Conservation (phyloP, 2,797 vertebrate genomes). For the Anas bernieri region DNA sequence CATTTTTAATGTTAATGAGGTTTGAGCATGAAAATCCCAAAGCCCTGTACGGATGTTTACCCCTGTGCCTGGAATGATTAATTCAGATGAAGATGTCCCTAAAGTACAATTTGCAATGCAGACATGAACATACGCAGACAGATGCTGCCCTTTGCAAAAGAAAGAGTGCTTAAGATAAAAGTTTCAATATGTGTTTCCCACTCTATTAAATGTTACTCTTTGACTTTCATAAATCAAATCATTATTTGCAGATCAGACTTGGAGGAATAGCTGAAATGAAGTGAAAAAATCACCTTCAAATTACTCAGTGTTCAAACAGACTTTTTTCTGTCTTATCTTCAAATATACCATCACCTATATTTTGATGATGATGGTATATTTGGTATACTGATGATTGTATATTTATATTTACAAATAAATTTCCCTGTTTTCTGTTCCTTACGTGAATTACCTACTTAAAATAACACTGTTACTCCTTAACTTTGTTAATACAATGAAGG, state of each 20-base stretch:
- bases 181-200: not conserved
- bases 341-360: not conserved
- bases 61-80: not conserved
- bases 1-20: slow-evolving; percentile 3
- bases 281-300: not conserved
- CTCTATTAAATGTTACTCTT: not conserved
- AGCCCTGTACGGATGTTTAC: not conserved
- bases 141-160: not conserved
- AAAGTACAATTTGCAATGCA: not conserved
- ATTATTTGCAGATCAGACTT: not conserved
- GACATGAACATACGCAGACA: not conserved
- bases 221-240: not conserved
- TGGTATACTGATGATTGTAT: too few relatives aligned
- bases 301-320: not conserved
- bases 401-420: not conserved
- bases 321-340: not conserved
- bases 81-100: not conserved
- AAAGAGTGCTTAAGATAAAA: not conserved
- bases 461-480: not conserved
- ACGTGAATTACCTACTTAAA: not conserved
- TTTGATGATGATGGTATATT: not conserved
- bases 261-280: not conserved
- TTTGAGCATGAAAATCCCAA: not conserved
- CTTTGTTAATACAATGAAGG: not conserved
- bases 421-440: not conserved